Conservation (phyloP, 2,797 vertebrate species). For the Margarornis squamiger region DNA sequence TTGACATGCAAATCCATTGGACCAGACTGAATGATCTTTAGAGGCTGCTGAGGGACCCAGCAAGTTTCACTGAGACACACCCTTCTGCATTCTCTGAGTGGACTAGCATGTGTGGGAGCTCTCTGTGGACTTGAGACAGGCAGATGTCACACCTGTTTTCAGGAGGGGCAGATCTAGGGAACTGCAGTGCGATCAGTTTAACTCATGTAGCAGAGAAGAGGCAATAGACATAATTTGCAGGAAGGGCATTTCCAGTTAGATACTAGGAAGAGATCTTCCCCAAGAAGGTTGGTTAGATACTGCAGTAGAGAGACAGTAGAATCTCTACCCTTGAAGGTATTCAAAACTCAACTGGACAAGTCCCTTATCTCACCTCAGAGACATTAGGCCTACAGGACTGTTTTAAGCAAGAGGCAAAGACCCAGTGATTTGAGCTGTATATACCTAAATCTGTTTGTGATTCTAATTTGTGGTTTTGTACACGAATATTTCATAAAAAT, state of each 20-base stretch:
- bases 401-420: neutral
- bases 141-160: neutral
- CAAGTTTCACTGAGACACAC: neutral
- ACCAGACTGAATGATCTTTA: neutral
- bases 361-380: neutral
- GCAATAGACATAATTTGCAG: neutral
- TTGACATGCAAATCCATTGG: neutral
- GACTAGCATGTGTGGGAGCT: neutral
- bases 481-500: neutral
- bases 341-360: neutral
- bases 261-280: neutral
- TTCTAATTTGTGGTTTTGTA: neutral
- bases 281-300: rapidly evolving
- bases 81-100: neutral
- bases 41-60: neutral
- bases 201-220: neutral
- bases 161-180: neutral
- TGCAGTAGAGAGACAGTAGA: neutral
- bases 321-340: neutral
- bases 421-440: neutral
- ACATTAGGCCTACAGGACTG: neutral
- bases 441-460: neutral
- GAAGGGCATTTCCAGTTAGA: neutral
- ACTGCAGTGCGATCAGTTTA: neutral
- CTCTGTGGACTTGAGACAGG: neutral